phyloP scores from a whole-genome alignment of 2,113 vertebrate species.

The Takifugu bimaculatus region DNA sequence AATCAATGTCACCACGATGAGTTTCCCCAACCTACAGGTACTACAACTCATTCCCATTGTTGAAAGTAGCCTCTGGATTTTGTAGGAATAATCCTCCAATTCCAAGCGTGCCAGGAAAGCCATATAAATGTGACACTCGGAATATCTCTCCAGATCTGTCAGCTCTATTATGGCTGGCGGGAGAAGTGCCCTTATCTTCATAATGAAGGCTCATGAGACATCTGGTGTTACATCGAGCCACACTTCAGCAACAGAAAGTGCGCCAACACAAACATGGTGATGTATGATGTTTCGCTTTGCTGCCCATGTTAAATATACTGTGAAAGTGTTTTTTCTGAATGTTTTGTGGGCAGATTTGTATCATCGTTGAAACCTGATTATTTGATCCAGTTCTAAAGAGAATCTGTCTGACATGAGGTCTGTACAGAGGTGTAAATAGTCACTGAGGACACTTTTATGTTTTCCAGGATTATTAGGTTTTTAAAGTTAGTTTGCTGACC shows the following conservation, averaged over 20 bases:
- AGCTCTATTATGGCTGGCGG: conserved; percentile 10
- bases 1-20: too few relatives aligned
- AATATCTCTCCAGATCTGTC: too few relatives aligned
- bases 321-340: conserved; percentile 1
- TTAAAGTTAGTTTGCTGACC: too few relatives aligned
- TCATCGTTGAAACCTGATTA: conserved; percentile 39
- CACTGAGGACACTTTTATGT: not conserved
- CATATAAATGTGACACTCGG: conserved; percentile 11
- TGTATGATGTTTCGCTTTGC: conserved; percentile 50
- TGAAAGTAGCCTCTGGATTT: too few relatives aligned
- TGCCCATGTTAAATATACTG: conserved; percentile 10
- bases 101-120: conserved; percentile 26
- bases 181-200: conserved; percentile 29
- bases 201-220: conserved; percentile 37
- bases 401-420: conserved; percentile 1
- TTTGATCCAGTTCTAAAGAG: conserved; percentile 26
- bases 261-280: conserved; percentile 39
- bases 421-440: not conserved
- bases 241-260: conserved; percentile 21
- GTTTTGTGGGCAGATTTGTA: conserved; percentile 37
- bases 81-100: too few relatives aligned
- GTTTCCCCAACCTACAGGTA: too few relatives aligned
- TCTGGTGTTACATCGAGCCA: conserved; percentile 33
- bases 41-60: too few relatives aligned
- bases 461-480: not conserved